Base-by-base conservation (phyloP, 2,113 vertebrate species). In the Myotis davidii region DNA sequence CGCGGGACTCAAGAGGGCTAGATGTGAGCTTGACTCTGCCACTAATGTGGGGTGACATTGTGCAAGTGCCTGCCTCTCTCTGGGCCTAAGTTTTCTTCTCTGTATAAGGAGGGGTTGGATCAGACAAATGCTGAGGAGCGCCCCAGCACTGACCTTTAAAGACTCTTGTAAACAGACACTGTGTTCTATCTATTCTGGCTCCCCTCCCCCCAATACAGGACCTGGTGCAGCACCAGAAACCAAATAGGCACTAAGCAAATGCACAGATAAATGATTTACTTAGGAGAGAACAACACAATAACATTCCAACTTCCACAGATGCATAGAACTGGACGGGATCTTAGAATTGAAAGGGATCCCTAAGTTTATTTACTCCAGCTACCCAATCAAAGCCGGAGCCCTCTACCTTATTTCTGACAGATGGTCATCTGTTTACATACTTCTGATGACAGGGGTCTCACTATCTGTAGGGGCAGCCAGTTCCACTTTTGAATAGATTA, bases 41-140 rank as follows among this genome's bases (percentile, higher is more conserved):
- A 5, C 59, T 45, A 9, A 61, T 34, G 39, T 67, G 39, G 45
- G 76, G 67, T 88, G 73, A 88, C 45, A 12, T 3, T 61, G 85
- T n/a, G 2, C n/a, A 79, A 32, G 32, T 65, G 50, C 50, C 56
- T 76, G 6, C 64, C 32, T 64, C n/a, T 61, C 42, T 64, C 52
- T 67, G 52, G 78, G 37, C 77, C 81, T 96, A 48, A 5, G 45
- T 88, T 91, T 77, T 37, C 34, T 85, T 94, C 82, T 95, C 50
- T 85, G 13, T 64, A 29, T 67, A n/a, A 39, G 42, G 37, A 74
- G 73, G 70, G 23, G 2, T 50, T 79, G 48, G 14, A 65, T 39
- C 85, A 90, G 32, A 73, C 27, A 84, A 67, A 65, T 16, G 23
- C 52, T 12, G 34, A 93, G 64, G 84, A 61, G 4, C 16, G 73